Percentiles rank a stretch among this genome's conserved stretches.
Evolutionary conservation across 2,113 vertebrate species (phyloP).

Genomic region (Mobula hypostoma): DNA sequence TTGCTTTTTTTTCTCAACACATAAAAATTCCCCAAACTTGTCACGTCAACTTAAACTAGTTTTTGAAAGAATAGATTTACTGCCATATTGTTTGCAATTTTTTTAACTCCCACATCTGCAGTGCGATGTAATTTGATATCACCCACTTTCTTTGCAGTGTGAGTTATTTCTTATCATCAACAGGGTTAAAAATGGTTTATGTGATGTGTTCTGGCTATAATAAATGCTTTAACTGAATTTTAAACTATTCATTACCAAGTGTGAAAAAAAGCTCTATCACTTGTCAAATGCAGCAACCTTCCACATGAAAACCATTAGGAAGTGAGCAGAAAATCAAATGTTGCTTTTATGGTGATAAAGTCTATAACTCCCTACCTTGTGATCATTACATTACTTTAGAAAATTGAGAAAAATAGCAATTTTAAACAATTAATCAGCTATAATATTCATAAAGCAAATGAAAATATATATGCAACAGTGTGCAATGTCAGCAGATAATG

Average conservation of each 20-base stretch:
- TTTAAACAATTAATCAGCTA: background rate
- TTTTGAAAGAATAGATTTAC: conserved; percentile 20
- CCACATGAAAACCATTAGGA: background rate
- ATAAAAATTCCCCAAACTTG: background rate
- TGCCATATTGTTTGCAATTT: background rate
- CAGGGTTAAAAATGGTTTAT: background rate
- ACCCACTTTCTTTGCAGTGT: background rate
- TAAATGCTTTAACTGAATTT: conserved; percentile 28
- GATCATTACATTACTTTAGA: background rate
- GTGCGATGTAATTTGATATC: conserved; percentile 1
- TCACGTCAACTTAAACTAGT: background rate
- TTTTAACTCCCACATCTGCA: conserved; percentile 3
- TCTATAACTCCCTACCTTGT: background rate
- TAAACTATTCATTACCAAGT: background rate
- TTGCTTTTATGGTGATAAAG: background rate
- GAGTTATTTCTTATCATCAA: conserved; percentile 24
- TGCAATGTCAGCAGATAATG: background rate
- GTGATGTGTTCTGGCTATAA: background rate
- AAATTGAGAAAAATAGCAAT: background rate
- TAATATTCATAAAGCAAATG: background rate
- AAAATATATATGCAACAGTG: background rate
- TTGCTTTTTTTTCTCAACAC: background rate
- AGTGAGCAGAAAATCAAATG: background rate
- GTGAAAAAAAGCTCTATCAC: background rate
- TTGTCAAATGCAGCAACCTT: background rate